Percentiles rank a stretch among this genome's conserved stretches.
These are phyloP conservation scores for Chloroceryle amazona DNA, from an alignment of 2,797 vertebrate genomes.

Conservation along the genomic window DNA sequence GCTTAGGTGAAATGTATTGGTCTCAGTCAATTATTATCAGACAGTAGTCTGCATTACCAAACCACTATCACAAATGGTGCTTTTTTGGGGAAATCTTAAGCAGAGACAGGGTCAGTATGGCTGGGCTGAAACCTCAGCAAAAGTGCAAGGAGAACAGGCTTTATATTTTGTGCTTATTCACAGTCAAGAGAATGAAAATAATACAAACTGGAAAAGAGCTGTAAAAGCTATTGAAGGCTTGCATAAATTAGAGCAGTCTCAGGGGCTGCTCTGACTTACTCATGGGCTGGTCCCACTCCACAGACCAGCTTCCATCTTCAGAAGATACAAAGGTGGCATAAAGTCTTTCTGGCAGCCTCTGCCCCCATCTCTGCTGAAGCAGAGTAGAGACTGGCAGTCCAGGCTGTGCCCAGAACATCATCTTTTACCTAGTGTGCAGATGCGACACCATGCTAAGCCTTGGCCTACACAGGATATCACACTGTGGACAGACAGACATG, in stretches of 20 bases:
- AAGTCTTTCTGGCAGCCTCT: neutral
- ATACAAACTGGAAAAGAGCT: neutral
- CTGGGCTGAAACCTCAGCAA: slow-evolving; percentile 49
- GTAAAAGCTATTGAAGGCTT: neutral
- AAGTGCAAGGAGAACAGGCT: neutral
- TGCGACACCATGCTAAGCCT: neutral
- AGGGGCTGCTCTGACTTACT: neutral
- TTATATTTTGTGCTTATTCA: slow-evolving; percentile 37
- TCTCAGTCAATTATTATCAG: slow-evolving; percentile 69
- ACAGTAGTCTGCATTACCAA: slow-evolving; percentile 67
- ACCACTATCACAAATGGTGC: slow-evolving; percentile 49
- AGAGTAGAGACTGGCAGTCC: neutral
- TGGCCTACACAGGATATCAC: neutral
- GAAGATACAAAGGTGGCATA: neutral
- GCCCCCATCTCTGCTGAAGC: neutral
- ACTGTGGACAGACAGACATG: neutral
- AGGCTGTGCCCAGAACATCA: neutral
- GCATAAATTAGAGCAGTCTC: neutral
- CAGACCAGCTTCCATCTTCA: neutral
- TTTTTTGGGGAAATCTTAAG: slow-evolving; percentile 54
- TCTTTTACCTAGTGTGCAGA: neutral
- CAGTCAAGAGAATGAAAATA: neutral
- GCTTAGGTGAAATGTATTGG: slow-evolving; percentile 56
- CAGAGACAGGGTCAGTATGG: neutral
- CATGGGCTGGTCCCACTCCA: neutral